Base-by-base conservation (phyloP, 2,113 vertebrate species). In the Amphilophus citrinellus region DNA sequence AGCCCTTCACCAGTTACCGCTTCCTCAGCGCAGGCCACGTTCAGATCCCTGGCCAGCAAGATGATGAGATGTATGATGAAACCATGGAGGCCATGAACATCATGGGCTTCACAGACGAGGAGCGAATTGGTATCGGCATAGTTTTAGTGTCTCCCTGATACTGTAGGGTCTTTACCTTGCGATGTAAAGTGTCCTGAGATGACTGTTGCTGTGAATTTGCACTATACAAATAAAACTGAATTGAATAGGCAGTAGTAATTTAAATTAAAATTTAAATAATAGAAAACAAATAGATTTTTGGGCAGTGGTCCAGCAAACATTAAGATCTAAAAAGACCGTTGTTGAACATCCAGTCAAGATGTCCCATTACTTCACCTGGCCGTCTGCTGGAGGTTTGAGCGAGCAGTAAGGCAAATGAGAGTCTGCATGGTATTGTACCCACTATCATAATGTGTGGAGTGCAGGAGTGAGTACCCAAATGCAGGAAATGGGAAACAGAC, bases 21-120 rank as follows among this genome's bases (percentile, higher is more conserved):
- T 99, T 99, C 93, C 94, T 99, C 22, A 97, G 97, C 58, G 68
- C 97, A 0, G 98, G 97, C 30, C 96, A 97, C 0, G 97, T 99
- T 76, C 97, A 97, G 84, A 96, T 99, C 80, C 90, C 98, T 0
- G 96, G 96, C 3, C 97, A 98, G 84, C 95, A 98, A 92, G 98
- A 99, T 1, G 97, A 97, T 0, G 97, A 98, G 92, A 94, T 99
- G 97, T 98, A 97, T 56, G 96, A 96, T 27, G 98, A 99, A 85
- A 99, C 98, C 3, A 89, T 98, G 93, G 98, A 99, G 89, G 98
- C 98, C 81, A 99, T 99, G 98, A 91, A 6, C 1, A 98, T 99
- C 90, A 98, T 99, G 97, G 98, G 98, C 75, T 95, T 99, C 90
- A 96, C 0, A 1, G 97, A 97, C 0, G 98, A 99, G 6, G 98